These are phyloP conservation scores for Athene cunicularia DNA, from an alignment of 2,113 vertebrate genomes.

Conservation along the genomic window DNA sequence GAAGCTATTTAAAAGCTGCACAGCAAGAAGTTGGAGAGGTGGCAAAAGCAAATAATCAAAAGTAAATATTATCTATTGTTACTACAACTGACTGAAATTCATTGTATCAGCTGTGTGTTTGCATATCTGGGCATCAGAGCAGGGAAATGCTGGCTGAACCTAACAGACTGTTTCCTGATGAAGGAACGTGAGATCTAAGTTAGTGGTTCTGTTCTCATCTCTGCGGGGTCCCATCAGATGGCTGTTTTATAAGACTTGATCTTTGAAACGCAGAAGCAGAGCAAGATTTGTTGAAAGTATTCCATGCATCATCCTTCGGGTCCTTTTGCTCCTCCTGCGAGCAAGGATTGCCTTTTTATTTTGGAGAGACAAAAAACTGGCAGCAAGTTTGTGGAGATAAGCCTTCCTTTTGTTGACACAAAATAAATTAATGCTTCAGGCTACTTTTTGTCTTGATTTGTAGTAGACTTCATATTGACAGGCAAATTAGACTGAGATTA, in stretches of 20 bases:
- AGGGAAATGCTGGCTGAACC: background rate
- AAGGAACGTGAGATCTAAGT: background rate
- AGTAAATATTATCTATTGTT: background rate
- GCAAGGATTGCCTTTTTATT: background rate
- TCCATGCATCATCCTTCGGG: background rate
- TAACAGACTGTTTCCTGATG: background rate
- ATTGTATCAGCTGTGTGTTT: background rate
- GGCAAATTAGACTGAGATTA: constrained; percentile 18
- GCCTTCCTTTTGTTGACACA: background rate
- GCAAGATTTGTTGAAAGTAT: background rate
- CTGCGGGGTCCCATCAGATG: background rate
- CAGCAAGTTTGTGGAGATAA: background rate
- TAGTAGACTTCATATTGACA: background rate
- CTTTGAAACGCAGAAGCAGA: background rate
- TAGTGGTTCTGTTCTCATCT: background rate
- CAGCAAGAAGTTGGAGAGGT: background rate
- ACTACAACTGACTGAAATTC: background rate
- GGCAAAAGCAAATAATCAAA: background rate
- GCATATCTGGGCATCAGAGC: background rate
- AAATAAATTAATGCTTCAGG: constrained; percentile 21
- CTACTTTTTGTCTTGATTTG: background rate
- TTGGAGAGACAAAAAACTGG: background rate
- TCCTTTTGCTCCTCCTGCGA: background rate
- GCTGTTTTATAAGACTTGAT: background rate
- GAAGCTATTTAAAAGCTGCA: background rate